Base-by-base conservation (phyloP, 2,797 vertebrate species). In the Mionectes olivaceus region DNA sequence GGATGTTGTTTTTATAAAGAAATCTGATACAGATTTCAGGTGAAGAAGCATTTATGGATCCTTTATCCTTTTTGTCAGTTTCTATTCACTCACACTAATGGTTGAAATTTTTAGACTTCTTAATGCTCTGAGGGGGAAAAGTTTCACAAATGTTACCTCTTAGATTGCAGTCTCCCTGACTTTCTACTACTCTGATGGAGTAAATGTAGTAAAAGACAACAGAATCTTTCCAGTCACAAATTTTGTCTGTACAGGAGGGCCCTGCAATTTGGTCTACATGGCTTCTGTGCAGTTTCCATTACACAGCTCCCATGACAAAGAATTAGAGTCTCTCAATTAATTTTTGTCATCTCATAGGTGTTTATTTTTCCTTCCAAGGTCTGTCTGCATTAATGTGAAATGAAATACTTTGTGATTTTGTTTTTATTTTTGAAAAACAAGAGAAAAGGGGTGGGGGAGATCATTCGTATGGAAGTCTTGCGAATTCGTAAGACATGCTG, bases 361-460 rank as follows among this genome's bases (percentile, higher is more conserved):
- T 0, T 1, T 13, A 21, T 53, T 71, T 63, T 82, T 49, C 4
- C 32, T 55, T 8, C 15, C 0, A 3, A 53, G 8, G 6, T 46
- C 21, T 39, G 4, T 70, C 30, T 77, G 4, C 27, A 50, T 77
- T 57, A 53, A 33, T 61, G 28, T 14, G 21, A 44, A 69, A 53
- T 41, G 0, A 73, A 87, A 46, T 57, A 33, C 28, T 84, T 70
- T 28, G 27, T n/a, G 11, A 1, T 25, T 87, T 87, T 37, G 3
- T 6, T 52, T 90, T 50, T 52, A 12, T 32, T 77, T 77, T 89
- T 68, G 39, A 43, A 71, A 90, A 11, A 32, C 2, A 21, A 37
- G 28, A 44, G 9, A 18, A 14, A 37, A 47, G 13, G 11, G 3
- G 0, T 33, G 14, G 18, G 10, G 9, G 7, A 16, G 10, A 22